Base-by-base conservation (phyloP, 2,113 vertebrate genomes). In the Lampris incognitus region DNA sequence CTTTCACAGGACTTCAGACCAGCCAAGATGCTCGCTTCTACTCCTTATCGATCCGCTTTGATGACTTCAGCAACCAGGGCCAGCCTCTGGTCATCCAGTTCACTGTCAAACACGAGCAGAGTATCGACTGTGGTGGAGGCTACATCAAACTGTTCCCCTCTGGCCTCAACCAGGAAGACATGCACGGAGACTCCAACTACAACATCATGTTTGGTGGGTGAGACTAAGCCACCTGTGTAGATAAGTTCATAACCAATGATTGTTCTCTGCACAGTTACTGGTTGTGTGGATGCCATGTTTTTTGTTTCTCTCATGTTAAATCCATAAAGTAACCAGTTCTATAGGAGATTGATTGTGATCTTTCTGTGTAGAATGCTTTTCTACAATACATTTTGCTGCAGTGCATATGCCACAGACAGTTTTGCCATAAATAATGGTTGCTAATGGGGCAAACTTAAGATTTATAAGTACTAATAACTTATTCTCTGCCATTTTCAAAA, bases 31-130 rank as follows among this genome's bases (percentile, higher is more conserved):
- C 92, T 48, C 94, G 88, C 44, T 94, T 95, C 76, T 96, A 96
- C 74, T 91, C 93, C 4, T 37, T 94, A 37, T 95, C 95, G 7
- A 70, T 92, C 11, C 95, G 93, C 51, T 96, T 95, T 83, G 85
- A 94, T 44, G 93, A 93, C 6, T 92, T 95, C 89, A 94, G 80
- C 89, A 96, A 95, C 88, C 83, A 94, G 72, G 94, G 90, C 24
- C 72, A 96, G 87, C 91, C 87, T 44, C 87, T 95, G 40, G 90
- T 95, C 76, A 79, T 96, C 67, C 87, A 95, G 81, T 97, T 96
- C 85, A 91, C 91, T 51, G 94, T 95, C 71, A 98, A 96, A 84
- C 94, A 95, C 1, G 92, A 97, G 84, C 94, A 97, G 84, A 95
- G 72, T 38, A 89, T 96, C 1, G 93, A 96, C 85, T 96, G 95